Base-by-base conservation (phyloP, 2,888 invertebrate genomes). In the Rhogogaster chlorosoma region DNA sequence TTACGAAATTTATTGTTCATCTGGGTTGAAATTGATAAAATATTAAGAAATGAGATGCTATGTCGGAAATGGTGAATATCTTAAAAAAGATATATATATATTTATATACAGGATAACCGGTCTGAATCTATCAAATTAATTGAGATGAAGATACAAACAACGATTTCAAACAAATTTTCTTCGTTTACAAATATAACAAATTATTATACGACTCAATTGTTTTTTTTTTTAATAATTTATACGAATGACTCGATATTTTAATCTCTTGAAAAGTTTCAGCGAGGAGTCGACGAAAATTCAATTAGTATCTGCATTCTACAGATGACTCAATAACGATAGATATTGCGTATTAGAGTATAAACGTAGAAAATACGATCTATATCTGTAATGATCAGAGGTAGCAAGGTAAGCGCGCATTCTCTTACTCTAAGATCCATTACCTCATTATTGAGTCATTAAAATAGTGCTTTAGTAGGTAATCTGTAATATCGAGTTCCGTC, bases 391-490 rank as follows among this genome's bases (percentile, higher is more conserved):
- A n/a, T 53, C 53, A 53, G 53, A 53, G 26, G 10, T 26, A 61
- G 26, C 26, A 26, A 22, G 26, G 61, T 61, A 61, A 61, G 61
- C 61, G 61, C 61, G 22, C 61, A 22, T 22, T 61, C 61, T 61
- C 61, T 26, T 61, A 61, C 61, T 26, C 4, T 12, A 61, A 61
- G 61, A 61, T 61, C 26, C 61, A 61, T 61, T 61, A 61, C 61
- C 61, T 61, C 61, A 61, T 61, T 61, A 61, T 61, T 61, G 61
- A 61, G 61, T 61, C 61, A 61, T 61, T 61, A 61, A 26, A 61
- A 61, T 26, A 26, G 26, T 61, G 61, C 61, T 26, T 61, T 12
- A 61, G 26, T 26, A 61, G 61, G 26, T 61, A 61, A 61, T 61
- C 26, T 61, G 61, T 61, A 61, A 61, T 26, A 26, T 61, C 26